Conservation (phyloP, 2,113 vertebrate species). For the Engraulis encrasicolus region DNA sequence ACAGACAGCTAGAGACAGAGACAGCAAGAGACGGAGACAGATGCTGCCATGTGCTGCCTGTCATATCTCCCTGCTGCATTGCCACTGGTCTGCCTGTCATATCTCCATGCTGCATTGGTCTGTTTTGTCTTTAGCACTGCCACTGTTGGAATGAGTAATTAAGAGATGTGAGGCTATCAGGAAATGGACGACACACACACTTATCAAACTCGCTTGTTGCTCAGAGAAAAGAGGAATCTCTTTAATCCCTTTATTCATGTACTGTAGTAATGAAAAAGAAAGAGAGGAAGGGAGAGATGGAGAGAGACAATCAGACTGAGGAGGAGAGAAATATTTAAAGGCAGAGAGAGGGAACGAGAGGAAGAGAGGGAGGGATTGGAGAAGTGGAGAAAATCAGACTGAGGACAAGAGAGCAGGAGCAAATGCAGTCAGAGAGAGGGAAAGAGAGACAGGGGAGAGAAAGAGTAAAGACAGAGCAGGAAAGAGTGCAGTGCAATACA, state of each 20-base stretch:
- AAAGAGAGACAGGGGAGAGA: background rate
- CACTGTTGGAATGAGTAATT: background rate
- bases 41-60: too few species aligned
- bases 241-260: slow-evolving; percentile 51
- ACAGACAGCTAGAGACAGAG: too few species aligned
- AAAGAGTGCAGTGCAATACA: slow-evolving; percentile 32
- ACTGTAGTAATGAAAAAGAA: slow-evolving; percentile 39
- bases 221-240: background rate
- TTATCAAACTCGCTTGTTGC: background rate
- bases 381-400: too few species aligned
- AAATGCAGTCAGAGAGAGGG: too few species aligned
- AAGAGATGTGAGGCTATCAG: background rate
- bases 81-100: too few species aligned
- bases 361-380: too few species aligned
- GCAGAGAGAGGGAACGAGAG: background rate
- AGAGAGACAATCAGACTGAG: too few species aligned
- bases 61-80: background rate
- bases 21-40: too few species aligned
- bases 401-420: too few species aligned
- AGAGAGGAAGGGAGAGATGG: slow-evolving; percentile 17
- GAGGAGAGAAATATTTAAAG: too few species aligned
- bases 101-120: too few species aligned
- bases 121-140: background rate
- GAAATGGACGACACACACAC: background rate
- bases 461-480: background rate